Evolutionary conservation across 2,797 vertebrate genomes (phyloP), one percentile per base, ranked within the genome.

Genomic region (Apogon hyalosoma): DNA sequence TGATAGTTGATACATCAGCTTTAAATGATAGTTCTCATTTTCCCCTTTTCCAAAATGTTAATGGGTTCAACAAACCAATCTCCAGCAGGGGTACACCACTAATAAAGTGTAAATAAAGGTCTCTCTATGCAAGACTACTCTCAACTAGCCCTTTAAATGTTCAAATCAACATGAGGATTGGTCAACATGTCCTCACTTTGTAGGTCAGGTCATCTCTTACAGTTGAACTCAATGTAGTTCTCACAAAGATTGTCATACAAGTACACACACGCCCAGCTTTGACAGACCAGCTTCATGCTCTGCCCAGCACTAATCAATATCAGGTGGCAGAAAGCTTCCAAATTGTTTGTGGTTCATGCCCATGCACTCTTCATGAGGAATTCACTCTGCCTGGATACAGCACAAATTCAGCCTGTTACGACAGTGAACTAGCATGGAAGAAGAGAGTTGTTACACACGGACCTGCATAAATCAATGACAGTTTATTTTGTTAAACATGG

Each of bases 241-340:
- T 28, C 24, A 28, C 24, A 28, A 28, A 28, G 24, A 41, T 41
- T 11, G 40, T 1, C 14, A 7, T 2, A n/a, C 15, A 59, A 12
- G 16, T 3, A 33, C 39, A n/a, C 39, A 45, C 47, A 46, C 31
- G n/a, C n/a, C 15, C n/a, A 51, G 11, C 12, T 43, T 42, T 48
- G 45, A 42, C 42, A 49, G n/a, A 56, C 28, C 41, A 51, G 63
- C 50, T 47, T 46, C 39, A 24, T 31, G 56, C 46, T 63, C 36
- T 56, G 61, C 31, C 46, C 56, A 61, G 24, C 51, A 51, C 31
- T 75, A 60, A 75, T 72, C 53, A 64, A 58, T 74, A 62, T 59
- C 66, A 67, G 66, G 57, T 60, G 39, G 73, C 41, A 56, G 36
- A 67, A 58, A 13, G 43, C 43, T 50, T 52, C 40, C 52, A 63